Evolutionary conservation across 1,140 invertebrate genomes (phyloP).

Genomic region (Drosophila lacteicornis): DNA sequence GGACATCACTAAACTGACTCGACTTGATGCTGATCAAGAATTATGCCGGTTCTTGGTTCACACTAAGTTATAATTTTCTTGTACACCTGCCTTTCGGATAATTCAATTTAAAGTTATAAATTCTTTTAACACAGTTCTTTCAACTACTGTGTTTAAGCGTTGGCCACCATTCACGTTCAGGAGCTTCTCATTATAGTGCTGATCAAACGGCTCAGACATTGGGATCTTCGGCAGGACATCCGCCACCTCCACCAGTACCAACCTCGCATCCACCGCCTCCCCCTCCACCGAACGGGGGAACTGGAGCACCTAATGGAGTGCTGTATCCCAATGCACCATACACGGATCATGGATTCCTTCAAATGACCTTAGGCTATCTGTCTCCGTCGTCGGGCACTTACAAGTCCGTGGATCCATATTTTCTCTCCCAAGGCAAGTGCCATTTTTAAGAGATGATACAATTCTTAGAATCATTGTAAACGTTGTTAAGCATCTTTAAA

Average conservation of each 20-base stretch:
- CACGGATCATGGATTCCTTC: constrained; percentile 86
- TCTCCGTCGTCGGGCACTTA: constrained; percentile 87
- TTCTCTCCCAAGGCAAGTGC: constrained; percentile 88
- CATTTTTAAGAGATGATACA: not conserved
- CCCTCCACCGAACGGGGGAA: constrained; percentile 64
- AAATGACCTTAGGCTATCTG: constrained; percentile 88
- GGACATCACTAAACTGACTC: too few species aligned
- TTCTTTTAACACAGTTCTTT: not conserved
- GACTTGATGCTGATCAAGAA: too few species aligned
- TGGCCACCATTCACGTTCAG: constrained; percentile 16
- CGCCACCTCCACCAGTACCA: constrained; percentile 84
- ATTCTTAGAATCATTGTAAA: not conserved
- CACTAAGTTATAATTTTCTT: too few species aligned
- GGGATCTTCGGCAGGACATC: constrained; percentile 45
- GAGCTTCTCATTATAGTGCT: constrained; percentile 13
- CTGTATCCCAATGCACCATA: constrained; percentile 85
- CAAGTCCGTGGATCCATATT: constrained; percentile 89
- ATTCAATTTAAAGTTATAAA: not conserved
- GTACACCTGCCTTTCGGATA: not conserved
- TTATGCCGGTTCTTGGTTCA: too few species aligned
- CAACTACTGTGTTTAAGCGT: not conserved
- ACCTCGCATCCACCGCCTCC: constrained; percentile 90
- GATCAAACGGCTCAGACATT: constrained; percentile 14
- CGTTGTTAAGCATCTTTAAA: not conserved
- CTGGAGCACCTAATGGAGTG: constrained; percentile 46